A percentile compares a stretch with the other conserved stretches of the same genome.
Evolutionary conservation across 2,113 vertebrate genomes (phyloP).

Genomic region (Scartelaos histophorus): DNA sequence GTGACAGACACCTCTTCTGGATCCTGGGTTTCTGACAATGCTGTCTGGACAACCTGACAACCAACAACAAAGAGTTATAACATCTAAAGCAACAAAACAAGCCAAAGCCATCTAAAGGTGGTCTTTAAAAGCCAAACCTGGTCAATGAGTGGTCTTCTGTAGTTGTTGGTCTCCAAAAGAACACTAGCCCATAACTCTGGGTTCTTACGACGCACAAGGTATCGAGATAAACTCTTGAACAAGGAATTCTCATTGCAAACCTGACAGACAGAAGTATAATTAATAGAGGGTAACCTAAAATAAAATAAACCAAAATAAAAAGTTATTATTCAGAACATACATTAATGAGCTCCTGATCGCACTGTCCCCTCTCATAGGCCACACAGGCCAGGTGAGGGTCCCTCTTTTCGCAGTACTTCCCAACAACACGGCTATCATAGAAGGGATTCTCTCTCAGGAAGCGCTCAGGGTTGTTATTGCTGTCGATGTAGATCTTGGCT

Average conservation of each 20-base stretch:
- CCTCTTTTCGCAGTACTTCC: conserved; percentile 99
- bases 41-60: conserved; percentile 93
- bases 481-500: conserved; percentile 99
- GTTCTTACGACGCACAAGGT: conserved; percentile 95
- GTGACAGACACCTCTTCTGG: conserved; percentile 98
- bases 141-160: conserved; percentile 93
- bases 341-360: conserved; percentile 95
- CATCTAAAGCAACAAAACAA: neutral
- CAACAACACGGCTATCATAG: conserved; percentile 97
- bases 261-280: conserved; percentile 59
- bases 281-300: neutral
- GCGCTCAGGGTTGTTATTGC: conserved; percentile 98
- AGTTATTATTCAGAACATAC: conserved; percentile 72
- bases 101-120: neutral
- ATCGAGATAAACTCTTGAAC: conserved; percentile 97
- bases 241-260: conserved; percentile 99
- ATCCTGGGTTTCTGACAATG: conserved; percentile 96
- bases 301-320: neutral
- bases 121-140: conserved; percentile 78
- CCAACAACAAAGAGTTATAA: neutral
- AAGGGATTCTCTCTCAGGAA: conserved; percentile 96
- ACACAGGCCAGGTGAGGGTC: conserved; percentile 98
- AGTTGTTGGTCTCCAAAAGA: conserved; percentile 94
- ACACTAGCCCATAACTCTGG: conserved; percentile 97
- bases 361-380: conserved; percentile 96